A percentile compares a stretch with the other conserved stretches of the same genome.
phyloP scores from a whole-genome alignment of 2,113 vertebrate genomes.

The Carettochelys insculpta region DNA sequence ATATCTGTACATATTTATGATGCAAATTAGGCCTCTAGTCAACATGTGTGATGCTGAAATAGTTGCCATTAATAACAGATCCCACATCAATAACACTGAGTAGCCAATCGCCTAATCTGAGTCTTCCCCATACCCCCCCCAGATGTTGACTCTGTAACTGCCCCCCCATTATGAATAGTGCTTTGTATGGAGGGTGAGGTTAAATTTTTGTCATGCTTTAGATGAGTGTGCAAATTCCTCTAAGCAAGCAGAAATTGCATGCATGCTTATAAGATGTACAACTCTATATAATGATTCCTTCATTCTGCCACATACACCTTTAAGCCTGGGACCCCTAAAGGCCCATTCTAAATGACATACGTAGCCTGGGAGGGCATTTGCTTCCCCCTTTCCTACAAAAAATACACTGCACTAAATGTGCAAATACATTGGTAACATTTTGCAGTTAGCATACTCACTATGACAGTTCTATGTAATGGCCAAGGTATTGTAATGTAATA shows the following conservation, averaged over 20 bases:
- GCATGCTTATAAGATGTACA: background rate
- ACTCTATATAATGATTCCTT: background rate
- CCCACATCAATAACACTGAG: background rate
- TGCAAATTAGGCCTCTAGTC: constrained; percentile 57
- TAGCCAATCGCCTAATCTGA: constrained; percentile 14
- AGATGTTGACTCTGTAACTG: background rate
- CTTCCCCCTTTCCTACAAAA: fast-evolving
- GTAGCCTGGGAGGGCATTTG: fast-evolving
- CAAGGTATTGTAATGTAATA: background rate
- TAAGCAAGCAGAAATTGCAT: background rate
- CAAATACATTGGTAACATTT: background rate
- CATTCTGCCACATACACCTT: background rate
- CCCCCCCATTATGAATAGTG: background rate
- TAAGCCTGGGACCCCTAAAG: fast-evolving
- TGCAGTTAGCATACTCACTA: background rate
- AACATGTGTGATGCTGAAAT: constrained; percentile 2
- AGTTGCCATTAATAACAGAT: constrained; percentile 11
- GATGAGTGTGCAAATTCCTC: background rate
- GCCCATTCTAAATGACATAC: background rate
- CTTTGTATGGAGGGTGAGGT: background rate
- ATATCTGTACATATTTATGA: constrained; percentile 79
- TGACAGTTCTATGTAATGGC: fast-evolving
- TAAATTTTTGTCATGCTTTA: background rate
- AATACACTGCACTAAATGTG: fast-evolving
- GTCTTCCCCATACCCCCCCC: background rate